Base-by-base conservation (phyloP, 2,888 invertebrate species). In the Andrena chrysosceles region DNA sequence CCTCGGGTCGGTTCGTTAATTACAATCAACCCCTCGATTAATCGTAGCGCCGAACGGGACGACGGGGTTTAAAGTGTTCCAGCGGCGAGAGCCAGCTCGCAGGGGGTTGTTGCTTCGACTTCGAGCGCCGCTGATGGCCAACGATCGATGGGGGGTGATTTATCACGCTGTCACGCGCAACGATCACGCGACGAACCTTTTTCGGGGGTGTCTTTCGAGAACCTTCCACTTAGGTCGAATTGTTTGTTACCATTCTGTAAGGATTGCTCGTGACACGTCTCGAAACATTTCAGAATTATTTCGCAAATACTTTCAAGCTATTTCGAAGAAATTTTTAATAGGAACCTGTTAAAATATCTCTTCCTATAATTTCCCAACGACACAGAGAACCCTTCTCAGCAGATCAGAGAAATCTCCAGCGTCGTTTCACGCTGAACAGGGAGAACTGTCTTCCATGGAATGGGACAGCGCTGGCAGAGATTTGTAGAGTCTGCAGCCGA, bases 11-110 rank as follows among this genome's bases (percentile, higher is more conserved):
- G 69, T 62, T 83, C 88, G 90, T 91, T 92, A 90, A 91, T 91
- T 91, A 90, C 88, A 85, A 86, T 87, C 89, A 86, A 85, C 81
- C 83, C 80, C 81, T 80, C 87, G 88, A 86, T 85, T 88, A 87
- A 86, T 87, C 79, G 82, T 77, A 66, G 35, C 66, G 69, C 29
- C 59, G 70, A 59, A 52, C 66, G 60, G 77, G 77, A 59, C 42
- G 73, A 73, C 13, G 31, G 60, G 72, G 42, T 69, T 71, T 26
- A 63, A 79, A 79, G 68, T n/a, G 48, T 63, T 54, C n/a, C 13
- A 48, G 35, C 52, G 56, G n/a, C 33, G 42, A 35, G 56, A 42
- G 20, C 42, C 2, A 0, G 4, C 56, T 23, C 31, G 66, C 49
- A n/a, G 4, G 31, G 29, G 59, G 60, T 56, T 26, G n/a, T 42